Evolutionary conservation across 2,797 vertebrate genomes (phyloP), one percentile per base, ranked within the genome.

Genomic region (Poecilia velifera): DNA sequence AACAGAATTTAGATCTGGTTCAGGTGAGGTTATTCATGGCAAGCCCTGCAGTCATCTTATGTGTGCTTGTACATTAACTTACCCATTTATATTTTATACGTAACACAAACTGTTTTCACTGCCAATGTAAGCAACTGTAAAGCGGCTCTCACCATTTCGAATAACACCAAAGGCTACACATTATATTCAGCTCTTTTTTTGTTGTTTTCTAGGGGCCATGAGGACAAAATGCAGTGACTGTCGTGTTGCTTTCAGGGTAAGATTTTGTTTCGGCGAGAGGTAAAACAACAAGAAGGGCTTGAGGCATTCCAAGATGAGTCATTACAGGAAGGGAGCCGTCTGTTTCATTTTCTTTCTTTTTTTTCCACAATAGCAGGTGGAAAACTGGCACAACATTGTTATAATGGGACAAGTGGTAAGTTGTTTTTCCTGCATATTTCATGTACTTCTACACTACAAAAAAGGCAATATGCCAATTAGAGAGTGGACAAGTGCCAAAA

Each of bases 401-500:
- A 93, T 95, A 96, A 94, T 91, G 87, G 93, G 90, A 88, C 92
- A 93, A 79, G 81, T 89, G 90, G 88, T 74, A 85, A 82, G 89
- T 93, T 96, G 93, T 94, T 94, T 94, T 93, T 90, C 51, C 85
- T 96, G 93, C 93, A 95, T 96, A 94, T 96, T 96, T 94, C 93
- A 96, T 96, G 86, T 90, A 79, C 62, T 88, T 92, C 86, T 77
- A 86, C 89, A 88, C 91, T 88, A 89, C 89, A 90, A 83, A 86
- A 93, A 91, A 82, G 72, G 90, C 90, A 92, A 93, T 92, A 86
- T 93, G 93, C 94, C 95, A 96, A 95, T 95, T 96, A 95, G 86
- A 90, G 84, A 87, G 86, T 91, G 91, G 90, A 86, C 79, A 88
- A 90, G 88, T 78, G 82, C 91, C 88, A 93, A 93, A 93, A 90